Base-by-base conservation (phyloP, 2,113 vertebrate genomes). In the Gopherus evgoodei region DNA sequence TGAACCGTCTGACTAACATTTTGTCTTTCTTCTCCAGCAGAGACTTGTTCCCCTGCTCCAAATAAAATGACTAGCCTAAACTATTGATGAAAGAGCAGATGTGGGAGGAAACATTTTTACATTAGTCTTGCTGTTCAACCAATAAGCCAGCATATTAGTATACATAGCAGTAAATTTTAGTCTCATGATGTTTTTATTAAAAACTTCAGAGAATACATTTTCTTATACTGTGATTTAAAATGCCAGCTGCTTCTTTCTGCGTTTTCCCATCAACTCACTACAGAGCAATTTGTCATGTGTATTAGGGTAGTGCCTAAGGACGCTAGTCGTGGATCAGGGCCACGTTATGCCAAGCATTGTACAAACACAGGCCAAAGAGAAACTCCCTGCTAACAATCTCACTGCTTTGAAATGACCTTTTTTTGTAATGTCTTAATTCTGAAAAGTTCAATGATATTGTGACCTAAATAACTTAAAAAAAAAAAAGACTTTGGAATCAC, bases 361-460 rank as follows among this genome's bases (percentile, higher is more conserved):
- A 47, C 42, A 78, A 47, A 78, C 42, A 24, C 75, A 27, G 44
- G 47, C 5, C 24, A 78, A 27, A 78, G 75, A 78, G 24, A 78
- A 5, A 29, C 25, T 27, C 25, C 11, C 25, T 78, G 42, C 25
- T 47, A 78, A 78, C 42, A 47, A 29, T 78, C 75, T 47, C 42
- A 78, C 75, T 47, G 44, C 42, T 44, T 38, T 91, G 87, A 84
- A 96, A 91, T 7, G 21, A 29, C 82, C 92, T 87, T 57, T 93
- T 93, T 96, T 93, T 89, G 93, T 93, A 90, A 83, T 79, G 88
- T 72, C 19, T 38, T 93, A 88, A 91, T 96, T 92, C 86, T 94
- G 93, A 97, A 94, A 96, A 96, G 85, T 91, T 95, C 94, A 83
- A 72, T 78, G 86, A 79, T 94, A 96, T 93, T 89, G 9, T 38